These are phyloP conservation scores for Machimus rusticus DNA, from an alignment of 2,888 invertebrate genomes.

Conservation along the genomic window DNA sequence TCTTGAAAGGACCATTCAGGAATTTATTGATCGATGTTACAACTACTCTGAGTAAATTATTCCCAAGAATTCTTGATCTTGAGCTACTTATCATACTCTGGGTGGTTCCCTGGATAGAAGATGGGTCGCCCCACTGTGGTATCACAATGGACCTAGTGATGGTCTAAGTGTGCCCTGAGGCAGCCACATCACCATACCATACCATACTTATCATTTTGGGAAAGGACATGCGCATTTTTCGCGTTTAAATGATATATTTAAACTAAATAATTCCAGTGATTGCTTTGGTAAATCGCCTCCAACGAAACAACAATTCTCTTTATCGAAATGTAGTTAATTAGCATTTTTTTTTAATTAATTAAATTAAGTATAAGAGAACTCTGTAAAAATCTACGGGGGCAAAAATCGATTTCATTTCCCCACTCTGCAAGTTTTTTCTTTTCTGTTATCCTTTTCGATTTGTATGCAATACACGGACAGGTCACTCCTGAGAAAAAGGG, in stretches of 20 bases:
- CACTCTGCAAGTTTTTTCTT: neutral
- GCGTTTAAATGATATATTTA: neutral
- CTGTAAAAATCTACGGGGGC: neutral
- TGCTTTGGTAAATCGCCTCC: neutral
- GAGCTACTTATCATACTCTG: neutral
- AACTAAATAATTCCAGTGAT: neutral
- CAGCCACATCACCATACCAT: too few relatives aligned
- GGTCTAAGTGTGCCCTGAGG: too few relatives aligned
- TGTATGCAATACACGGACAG: neutral
- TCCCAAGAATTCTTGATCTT: neutral
- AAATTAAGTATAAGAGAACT: neutral
- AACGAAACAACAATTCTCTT: neutral
- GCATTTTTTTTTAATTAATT: neutral
- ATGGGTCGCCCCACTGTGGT: too few relatives aligned
- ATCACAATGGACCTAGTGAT: too few relatives aligned
- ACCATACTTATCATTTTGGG: neutral
- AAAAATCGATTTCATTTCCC: slow-evolving; percentile 9
- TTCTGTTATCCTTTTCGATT: neutral
- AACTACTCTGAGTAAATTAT: neutral
- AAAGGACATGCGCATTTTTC: neutral
- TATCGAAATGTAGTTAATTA: neutral
- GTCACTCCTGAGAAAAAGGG: neutral
- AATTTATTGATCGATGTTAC: neutral
- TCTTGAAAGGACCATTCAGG: neutral
- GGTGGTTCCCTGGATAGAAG: too few relatives aligned